Evolutionary conservation across 2,888 invertebrate genomes (phyloP).

Genomic region (Ametastegia equiseti): DNA sequence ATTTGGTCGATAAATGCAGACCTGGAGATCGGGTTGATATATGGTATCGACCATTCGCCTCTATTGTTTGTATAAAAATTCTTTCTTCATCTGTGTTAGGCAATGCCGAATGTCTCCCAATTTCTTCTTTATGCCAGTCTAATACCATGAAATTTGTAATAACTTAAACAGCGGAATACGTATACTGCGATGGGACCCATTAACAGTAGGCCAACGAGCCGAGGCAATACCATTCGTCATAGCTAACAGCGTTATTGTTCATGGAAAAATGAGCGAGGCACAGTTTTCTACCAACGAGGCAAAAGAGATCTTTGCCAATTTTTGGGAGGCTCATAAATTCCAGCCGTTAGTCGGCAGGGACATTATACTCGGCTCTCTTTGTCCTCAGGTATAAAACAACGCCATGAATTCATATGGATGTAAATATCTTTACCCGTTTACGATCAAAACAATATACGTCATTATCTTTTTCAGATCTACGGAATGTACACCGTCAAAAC

Average conservation of each 20-base stretch:
- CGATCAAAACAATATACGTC: no score
- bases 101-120: conserved; percentile 36
- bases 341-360: conserved; percentile 86
- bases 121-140: conserved; percentile 10
- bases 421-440: no score
- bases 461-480: conserved; percentile 80
- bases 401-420: conserved; percentile 30
- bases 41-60: conserved; percentile 78
- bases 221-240: conserved; percentile 78
- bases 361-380: conserved; percentile 87
- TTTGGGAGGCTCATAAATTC: conserved; percentile 83
- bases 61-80: conserved; percentile 47
- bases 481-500: conserved; percentile 93
- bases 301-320: conserved; percentile 83
- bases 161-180: conserved; percentile 83
- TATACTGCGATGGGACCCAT: conserved; percentile 84
- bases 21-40: conserved; percentile 93
- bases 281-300: conserved; percentile 77
- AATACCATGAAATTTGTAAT: conserved; percentile 41
- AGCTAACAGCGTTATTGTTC: conserved; percentile 69
- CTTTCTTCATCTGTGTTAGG: conserved; percentile 36
- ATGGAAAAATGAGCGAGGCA: conserved; percentile 67
- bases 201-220: conserved; percentile 79
- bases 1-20: conserved; percentile 91
- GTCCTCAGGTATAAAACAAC: conserved; percentile 83